Evolutionary conservation across 2,113 vertebrate species (phyloP).

Genomic region (Cariama cristata): DNA sequence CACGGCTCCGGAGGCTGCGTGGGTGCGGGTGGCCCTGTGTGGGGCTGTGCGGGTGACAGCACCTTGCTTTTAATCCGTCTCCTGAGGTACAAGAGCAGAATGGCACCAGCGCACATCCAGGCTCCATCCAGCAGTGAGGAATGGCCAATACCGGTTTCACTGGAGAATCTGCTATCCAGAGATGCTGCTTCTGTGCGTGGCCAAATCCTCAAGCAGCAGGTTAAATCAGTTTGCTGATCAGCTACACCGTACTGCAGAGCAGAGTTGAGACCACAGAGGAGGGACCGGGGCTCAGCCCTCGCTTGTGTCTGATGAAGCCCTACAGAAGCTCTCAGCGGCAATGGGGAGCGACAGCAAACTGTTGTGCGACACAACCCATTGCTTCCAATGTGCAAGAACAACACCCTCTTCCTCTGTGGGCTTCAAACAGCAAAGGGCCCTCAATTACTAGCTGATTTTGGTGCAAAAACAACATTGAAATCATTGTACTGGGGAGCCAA

Average conservation of each 20-base stretch:
- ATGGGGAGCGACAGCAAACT: neutral
- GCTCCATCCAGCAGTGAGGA: neutral
- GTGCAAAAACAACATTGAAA: neutral
- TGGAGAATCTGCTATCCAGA: neutral
- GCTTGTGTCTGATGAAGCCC: neutral
- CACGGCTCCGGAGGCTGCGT: neutral
- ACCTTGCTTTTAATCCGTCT: neutral
- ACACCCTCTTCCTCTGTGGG: neutral
- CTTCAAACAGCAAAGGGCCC: neutral
- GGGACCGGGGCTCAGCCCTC: neutral
- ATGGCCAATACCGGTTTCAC: neutral
- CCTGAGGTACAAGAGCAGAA: neutral
- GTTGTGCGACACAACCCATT: neutral
- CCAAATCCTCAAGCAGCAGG: neutral
- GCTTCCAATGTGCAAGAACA: neutral
- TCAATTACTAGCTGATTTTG: neutral
- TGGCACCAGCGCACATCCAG: rapidly evolving
- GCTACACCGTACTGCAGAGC: neutral
- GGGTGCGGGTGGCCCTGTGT: neutral
- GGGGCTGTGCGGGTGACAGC: neutral
- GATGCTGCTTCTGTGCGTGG: neutral
- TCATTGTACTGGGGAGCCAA: neutral
- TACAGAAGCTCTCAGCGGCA: neutral
- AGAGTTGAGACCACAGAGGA: neutral
- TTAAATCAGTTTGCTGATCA: neutral